Base-by-base conservation (phyloP, 2,113 vertebrate genomes). In the Carollia perspicillata region DNA sequence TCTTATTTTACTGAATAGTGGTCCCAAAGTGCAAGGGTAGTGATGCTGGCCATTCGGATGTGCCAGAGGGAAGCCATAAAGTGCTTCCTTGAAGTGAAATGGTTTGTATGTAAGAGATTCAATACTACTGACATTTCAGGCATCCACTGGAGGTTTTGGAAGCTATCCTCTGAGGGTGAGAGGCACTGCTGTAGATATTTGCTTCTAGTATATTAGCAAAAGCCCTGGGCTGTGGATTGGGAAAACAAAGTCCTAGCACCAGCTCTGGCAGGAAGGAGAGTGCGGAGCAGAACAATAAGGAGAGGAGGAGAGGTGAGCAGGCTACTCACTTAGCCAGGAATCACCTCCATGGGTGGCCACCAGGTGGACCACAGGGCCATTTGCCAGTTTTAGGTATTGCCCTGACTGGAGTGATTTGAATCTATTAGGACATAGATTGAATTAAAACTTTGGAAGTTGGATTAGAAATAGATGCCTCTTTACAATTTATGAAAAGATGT, bases 311-410 rank as follows among this genome's bases (percentile, higher is more conserved):
- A 44, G 6, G 23, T 6, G 28, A 69, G 23, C 8, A 47, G 14
- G 0, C 17, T 14, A 3, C 33, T 35, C 17, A 1, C 20, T 65
- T n/a, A 2, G 6, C 11, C 66, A 79, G 30, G 20, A 16, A 33
- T n/a, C 58, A 69, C 11, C 4, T 13, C 4, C 1, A 3, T 0
- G 2, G 12, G 26, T 2, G 16, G 66, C 23, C 49, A 22, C 30
- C 42, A 53, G 74, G 66, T n/a, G n/a, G 28, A 6, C 26, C 6
- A 22, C 16, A 58, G 6, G 26, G 4, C 23, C 11, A 22, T 44
- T 53, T 1, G 5, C 35, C 5, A 7, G 26, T 23, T 44, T 71
- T 51, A 16, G 4, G 3, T 84, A 26, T 47, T 47, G 35, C 33
- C 28, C 18, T 88, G 18, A 16, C 10, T 8, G 35, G 44, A 75